phyloP scores from a whole-genome alignment of 2,113 vertebrate genomes.

The Osmerus eperlanus region DNA sequence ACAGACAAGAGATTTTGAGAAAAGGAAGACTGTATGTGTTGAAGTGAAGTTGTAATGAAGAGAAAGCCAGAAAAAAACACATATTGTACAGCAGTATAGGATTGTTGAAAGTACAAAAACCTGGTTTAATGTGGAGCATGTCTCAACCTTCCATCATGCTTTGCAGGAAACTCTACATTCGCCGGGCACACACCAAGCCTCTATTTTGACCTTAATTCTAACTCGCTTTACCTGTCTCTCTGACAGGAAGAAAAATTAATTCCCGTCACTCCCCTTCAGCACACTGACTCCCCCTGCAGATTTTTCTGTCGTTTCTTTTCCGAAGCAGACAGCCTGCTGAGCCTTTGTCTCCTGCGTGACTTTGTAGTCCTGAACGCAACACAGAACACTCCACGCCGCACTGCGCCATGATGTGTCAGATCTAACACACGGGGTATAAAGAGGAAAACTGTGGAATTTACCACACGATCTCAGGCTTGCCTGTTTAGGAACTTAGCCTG shows the following conservation, averaged over 20 bases:
- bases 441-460: neutral
- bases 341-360: neutral
- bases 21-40: neutral
- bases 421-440: neutral
- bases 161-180: too few relatives aligned
- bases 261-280: neutral
- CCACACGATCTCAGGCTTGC: neutral
- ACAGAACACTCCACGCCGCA: neutral
- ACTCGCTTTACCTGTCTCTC: neutral
- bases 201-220: neutral
- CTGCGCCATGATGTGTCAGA: neutral
- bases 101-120: too few relatives aligned
- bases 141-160: too few relatives aligned
- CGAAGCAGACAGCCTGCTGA: neutral
- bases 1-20: neutral
- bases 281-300: neutral
- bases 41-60: neutral
- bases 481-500: neutral
- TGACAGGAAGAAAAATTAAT: too few relatives aligned
- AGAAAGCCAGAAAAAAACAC: neutral
- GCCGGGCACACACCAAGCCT: neutral
- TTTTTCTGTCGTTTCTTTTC: constrained; percentile 3
- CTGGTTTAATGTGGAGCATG: too few relatives aligned
- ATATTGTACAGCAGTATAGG: neutral
- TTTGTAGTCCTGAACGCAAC: constrained; percentile 8